Evolutionary conservation across 1,140 invertebrate genomes (phyloP), one percentile per base, ranked within the genome.

Genomic region (Myzus persicae): DNA sequence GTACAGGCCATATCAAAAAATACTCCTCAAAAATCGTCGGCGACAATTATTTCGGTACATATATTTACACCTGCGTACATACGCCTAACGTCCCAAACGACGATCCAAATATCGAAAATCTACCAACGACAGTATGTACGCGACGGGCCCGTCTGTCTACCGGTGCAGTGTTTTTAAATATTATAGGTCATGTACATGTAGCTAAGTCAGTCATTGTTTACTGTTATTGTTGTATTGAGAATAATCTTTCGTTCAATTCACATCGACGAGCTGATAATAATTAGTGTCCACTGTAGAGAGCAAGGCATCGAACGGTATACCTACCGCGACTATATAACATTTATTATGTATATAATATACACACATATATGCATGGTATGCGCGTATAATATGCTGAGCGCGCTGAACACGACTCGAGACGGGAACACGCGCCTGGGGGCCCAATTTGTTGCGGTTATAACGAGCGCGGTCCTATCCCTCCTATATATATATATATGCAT

Each of bases 361-460:
- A 22, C 20, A 48, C n/a, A 48, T 89, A 59, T 59, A 90, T 40
- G 20, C 46, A 44, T 31, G 20, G 5, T 59, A 36, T 76, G 42
- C 14, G 76, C 31, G 54, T 59, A n/a, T 76, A 76, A 76, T 51
- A 51, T n/a, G 14, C 31, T 76, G n/a, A 76, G 14, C 31, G 59
- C 31, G 31, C n/a, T n/a, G 31, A 76, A 76, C 59, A 76, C 59
- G 59, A 76, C 31, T n/a, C n/a, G 14, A 48, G 36, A 84, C n/a
- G 36, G 84, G 48, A 82, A 92, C 44, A 81, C n/a, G 38, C 76
- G 91, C 91, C 26, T 44, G 76, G 46, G 81, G 91, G 91, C 46
- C 81, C 91, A 92, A 92, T 92, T 92, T 92, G 91, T 84, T 92
- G 91, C 91, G 91, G 91, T 92, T 92, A 92, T 92, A 92, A 92